These are phyloP conservation scores for Sialis fuliginosa DNA, from an alignment of 2,888 invertebrate species.

Conservation along the genomic window DNA sequence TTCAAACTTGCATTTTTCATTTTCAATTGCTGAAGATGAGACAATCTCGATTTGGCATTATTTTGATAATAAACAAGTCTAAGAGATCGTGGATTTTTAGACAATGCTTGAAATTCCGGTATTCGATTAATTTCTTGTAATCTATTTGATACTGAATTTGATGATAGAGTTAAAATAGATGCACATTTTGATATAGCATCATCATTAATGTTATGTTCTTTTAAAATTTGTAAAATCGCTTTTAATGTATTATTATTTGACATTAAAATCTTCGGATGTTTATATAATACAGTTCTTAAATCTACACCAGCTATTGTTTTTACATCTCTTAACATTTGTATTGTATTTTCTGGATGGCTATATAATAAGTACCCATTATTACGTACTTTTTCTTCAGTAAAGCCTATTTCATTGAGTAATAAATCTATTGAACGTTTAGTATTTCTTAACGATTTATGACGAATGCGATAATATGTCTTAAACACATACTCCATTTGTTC, in stretches of 20 bases:
- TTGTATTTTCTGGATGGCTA: slow-evolving; percentile 37
- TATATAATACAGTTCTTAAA: slow-evolving; percentile 31
- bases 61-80: slow-evolving; percentile 30
- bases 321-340: slow-evolving; percentile 34
- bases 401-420: slow-evolving; percentile 35
- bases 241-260: slow-evolving; percentile 34
- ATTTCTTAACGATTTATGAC: slow-evolving; percentile 27
- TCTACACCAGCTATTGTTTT: slow-evolving; percentile 33
- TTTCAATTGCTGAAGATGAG: slow-evolving; percentile 30
- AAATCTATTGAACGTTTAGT: slow-evolving; percentile 35
- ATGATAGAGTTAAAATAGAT: slow-evolving; percentile 36
- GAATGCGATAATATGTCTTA: slow-evolving; percentile 20
- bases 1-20: slow-evolving; percentile 29
- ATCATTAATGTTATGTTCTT: slow-evolving; percentile 37
- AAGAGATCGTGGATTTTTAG: slow-evolving; percentile 39
- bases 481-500: slow-evolving; percentile 21
- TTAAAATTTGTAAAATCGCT: slow-evolving; percentile 34
- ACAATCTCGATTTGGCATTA: slow-evolving; percentile 27
- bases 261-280: slow-evolving; percentile 44
- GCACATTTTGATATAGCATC: slow-evolving; percentile 32
- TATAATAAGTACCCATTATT: slow-evolving; percentile 40
- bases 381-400: slow-evolving; percentile 31
- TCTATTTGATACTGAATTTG: slow-evolving; percentile 36
- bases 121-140: slow-evolving; percentile 33
- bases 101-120: slow-evolving; percentile 41